These are phyloP conservation scores for Leucoraja erinaceus DNA, from an alignment of 2,113 vertebrate species.

Conservation along the genomic window DNA sequence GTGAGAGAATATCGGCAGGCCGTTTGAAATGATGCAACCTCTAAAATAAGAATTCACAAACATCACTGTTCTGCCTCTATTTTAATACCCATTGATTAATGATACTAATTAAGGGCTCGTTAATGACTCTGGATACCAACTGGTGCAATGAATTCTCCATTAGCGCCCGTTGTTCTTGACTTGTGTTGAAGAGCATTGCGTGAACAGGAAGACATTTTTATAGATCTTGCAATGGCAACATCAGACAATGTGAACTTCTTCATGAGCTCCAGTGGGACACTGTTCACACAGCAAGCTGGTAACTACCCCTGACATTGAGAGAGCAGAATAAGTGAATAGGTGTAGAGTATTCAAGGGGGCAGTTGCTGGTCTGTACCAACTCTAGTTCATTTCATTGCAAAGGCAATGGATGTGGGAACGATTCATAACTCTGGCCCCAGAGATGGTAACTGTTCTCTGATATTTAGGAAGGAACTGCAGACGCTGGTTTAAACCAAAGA, in stretches of 20 bases:
- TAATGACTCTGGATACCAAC: constrained; percentile 6
- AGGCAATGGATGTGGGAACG: not conserved
- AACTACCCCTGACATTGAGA: not conserved
- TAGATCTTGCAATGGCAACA: not conserved
- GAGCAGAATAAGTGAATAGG: not conserved
- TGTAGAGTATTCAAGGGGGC: not conserved
- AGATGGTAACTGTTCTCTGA: no score
- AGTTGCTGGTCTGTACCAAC: not conserved
- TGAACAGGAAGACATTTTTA: not conserved
- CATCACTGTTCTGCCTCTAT: not conserved
- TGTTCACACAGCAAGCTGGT: not conserved
- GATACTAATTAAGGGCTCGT: constrained; percentile 25
- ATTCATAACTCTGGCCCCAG: not conserved
- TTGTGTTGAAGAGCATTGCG: not conserved
- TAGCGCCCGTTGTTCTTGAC: not conserved
- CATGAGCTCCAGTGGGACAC: not conserved
- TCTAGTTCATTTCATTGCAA: not conserved
- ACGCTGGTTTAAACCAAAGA: no score
- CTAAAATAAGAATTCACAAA: constrained; percentile 9
- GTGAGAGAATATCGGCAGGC: not conserved
- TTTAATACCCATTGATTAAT: constrained; percentile 21
- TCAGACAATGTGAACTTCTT: not conserved
- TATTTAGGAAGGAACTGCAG: no score
- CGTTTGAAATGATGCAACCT: not conserved
- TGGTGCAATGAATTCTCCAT: constrained; percentile 21